These are phyloP conservation scores for Melanchra persicariae DNA, from an alignment of 2,888 invertebrate genomes.

Conservation along the genomic window DNA sequence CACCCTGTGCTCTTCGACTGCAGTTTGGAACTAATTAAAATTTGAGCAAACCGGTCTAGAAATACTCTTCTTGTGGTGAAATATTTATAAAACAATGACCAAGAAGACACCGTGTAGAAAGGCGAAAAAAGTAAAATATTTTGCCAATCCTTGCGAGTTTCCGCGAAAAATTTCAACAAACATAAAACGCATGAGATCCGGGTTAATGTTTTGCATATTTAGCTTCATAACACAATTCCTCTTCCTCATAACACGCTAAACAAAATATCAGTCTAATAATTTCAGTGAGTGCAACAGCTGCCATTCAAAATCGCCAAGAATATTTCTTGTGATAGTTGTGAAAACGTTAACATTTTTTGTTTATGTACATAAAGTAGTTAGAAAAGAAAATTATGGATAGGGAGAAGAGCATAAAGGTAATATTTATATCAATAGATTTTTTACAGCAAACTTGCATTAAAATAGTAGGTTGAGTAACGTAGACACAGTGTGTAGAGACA, in stretches of 20 bases:
- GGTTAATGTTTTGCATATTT: slow-evolving; percentile 50
- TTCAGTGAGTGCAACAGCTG: neutral
- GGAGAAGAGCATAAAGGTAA: too few species aligned
- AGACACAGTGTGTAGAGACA: too few species aligned
- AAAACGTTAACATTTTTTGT: too few species aligned
- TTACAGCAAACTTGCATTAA: too few species aligned
- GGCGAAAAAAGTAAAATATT: slow-evolving; percentile 79
- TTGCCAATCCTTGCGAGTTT: slow-evolving; percentile 73
- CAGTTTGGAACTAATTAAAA: slow-evolving; percentile 53
- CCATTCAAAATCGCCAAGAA: neutral
- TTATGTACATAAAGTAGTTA: too few species aligned
- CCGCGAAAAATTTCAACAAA: slow-evolving; percentile 76
- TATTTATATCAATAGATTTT: too few species aligned
- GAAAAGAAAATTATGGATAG: too few species aligned
- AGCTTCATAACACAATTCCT: slow-evolving; percentile 31
- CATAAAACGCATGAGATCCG: slow-evolving; percentile 54
- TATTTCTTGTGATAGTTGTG: neutral
- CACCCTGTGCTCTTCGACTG: slow-evolving; percentile 36
- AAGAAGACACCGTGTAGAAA: slow-evolving; percentile 72
- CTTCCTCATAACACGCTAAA: slow-evolving; percentile 13
- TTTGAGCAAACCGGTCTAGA: slow-evolving; percentile 67
- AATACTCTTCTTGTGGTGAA: slow-evolving; percentile 77
- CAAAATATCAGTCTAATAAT: slow-evolving; percentile 5
- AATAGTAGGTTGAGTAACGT: too few species aligned
- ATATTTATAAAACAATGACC: slow-evolving; percentile 83